phyloP scores from a whole-genome alignment of 1,140 invertebrate species.

The Oscheius sp. region DNA sequence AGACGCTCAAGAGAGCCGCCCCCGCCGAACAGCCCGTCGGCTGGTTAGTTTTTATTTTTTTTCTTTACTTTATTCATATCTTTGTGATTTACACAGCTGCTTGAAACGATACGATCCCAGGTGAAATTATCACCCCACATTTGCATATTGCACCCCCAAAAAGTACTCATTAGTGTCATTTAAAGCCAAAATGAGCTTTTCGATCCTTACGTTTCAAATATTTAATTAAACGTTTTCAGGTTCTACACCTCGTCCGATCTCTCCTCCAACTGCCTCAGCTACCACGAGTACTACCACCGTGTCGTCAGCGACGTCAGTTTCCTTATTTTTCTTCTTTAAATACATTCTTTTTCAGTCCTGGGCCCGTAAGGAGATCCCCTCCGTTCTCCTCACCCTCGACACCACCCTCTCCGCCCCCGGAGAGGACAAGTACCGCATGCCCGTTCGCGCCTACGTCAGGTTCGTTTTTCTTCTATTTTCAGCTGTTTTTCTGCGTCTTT shows the following conservation, averaged over 20 bases:
- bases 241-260: constrained; percentile 56
- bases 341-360: constrained; percentile 5
- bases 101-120: too few relatives aligned
- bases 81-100: too few relatives aligned
- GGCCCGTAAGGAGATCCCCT: constrained; percentile 42
- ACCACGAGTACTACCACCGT: constrained; percentile 54
- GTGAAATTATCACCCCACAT: too few relatives aligned
- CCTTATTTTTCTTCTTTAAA: not conserved
- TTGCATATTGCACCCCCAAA: too few relatives aligned
- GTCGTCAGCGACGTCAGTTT: constrained; percentile 40
- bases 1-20: constrained; percentile 47
- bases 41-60: constrained; percentile 42
- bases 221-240: constrained; percentile 39
- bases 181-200: too few relatives aligned
- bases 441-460: constrained; percentile 49
- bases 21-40: constrained; percentile 57
- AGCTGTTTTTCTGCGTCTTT: not conserved
- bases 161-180: too few relatives aligned
- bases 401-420: constrained; percentile 45
- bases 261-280: constrained; percentile 44
- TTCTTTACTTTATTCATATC: constrained; percentile 4
- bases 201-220: too few relatives aligned
- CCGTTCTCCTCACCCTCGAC: constrained; percentile 54
- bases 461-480: constrained; percentile 25
- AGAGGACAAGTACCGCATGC: constrained; percentile 42